Conservation (phyloP, 2,888 invertebrate species). For the Netelia inedita region DNA sequence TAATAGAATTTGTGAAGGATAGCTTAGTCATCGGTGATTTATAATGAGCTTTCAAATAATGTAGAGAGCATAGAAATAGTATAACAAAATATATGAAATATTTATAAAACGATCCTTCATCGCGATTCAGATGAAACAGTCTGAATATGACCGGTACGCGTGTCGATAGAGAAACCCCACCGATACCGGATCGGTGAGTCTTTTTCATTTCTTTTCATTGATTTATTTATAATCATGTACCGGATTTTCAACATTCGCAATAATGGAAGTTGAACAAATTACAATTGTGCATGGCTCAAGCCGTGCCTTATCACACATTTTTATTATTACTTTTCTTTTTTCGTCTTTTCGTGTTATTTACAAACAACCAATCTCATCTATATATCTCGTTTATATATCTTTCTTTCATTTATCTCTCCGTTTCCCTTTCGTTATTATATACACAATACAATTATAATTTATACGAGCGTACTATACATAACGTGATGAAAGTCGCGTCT, state of each 20-base stretch:
- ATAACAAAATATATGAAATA: conserved; percentile 85
- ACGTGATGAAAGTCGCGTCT: conserved; percentile 34
- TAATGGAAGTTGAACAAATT: conserved; percentile 79
- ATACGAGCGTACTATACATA: conserved; percentile 45
- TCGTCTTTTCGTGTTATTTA: conserved; percentile 73
- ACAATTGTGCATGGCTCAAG: conserved; percentile 82
- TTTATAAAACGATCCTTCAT: conserved; percentile 81
- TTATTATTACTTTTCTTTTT: conserved; percentile 50
- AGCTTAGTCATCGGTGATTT: conserved; percentile 52
- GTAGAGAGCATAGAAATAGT: conserved; percentile 84
- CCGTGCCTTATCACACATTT: conserved; percentile 83
- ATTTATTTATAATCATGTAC: conserved; percentile 2
- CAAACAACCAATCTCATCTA: conserved; percentile 72
- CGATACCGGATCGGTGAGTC: conserved; percentile 42
- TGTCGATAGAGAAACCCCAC: conserved; percentile 7
- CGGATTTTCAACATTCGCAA: conserved; percentile 73
- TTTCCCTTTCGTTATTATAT: conserved; percentile 23
- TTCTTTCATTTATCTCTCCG: conserved; percentile 51
- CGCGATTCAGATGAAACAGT: conserved; percentile 76
- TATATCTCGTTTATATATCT: conserved; percentile 47
- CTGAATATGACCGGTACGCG: conserved; percentile 39
- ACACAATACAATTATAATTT: conserved; percentile 44
- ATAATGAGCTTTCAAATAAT: conserved; percentile 68
- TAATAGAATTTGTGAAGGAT: conserved; percentile 52
- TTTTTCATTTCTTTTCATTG: background rate